These are phyloP conservation scores for Caenorhabditis sp. DNA, from an alignment of 2,888 invertebrate genomes.

Conservation along the genomic window DNA sequence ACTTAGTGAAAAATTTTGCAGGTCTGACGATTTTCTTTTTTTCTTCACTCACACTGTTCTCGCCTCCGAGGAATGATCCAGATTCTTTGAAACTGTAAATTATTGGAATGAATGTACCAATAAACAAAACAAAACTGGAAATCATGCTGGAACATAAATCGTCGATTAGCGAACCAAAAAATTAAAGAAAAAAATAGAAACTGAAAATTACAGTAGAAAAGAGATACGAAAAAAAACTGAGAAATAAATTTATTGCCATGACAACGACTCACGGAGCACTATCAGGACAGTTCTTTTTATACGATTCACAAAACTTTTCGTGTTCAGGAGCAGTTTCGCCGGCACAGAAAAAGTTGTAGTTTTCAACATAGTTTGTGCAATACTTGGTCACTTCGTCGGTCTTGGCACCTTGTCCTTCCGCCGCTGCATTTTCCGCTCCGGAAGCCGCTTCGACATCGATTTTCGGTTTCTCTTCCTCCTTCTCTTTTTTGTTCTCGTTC, in stretches of 20 bases:
- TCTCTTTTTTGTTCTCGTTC: conserved; percentile 10
- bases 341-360: conserved; percentile 59
- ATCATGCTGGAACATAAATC: background rate
- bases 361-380: conserved; percentile 56
- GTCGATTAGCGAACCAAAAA: background rate
- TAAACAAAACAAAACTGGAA: background rate
- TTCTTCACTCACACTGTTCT: conserved; percentile 2
- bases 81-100: conserved; percentile 46
- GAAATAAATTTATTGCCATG: background rate
- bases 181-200: background rate
- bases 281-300: conserved; percentile 58
- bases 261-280: conserved; percentile 21
- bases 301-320: conserved; percentile 55
- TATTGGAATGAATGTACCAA: background rate
- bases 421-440: background rate
- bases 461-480: background rate
- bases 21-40: no score
- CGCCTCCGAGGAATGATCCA: conserved; percentile 41
- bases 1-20: no score
- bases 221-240: background rate
- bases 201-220: background rate
- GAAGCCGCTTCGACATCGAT: background rate
- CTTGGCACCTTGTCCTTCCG: conserved; percentile 22
- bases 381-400: conserved; percentile 41
- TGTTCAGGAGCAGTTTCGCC: conserved; percentile 45